These are phyloP conservation scores for Furcifer pardalis DNA, from an alignment of 2,797 vertebrate genomes.

Conservation along the genomic window DNA sequence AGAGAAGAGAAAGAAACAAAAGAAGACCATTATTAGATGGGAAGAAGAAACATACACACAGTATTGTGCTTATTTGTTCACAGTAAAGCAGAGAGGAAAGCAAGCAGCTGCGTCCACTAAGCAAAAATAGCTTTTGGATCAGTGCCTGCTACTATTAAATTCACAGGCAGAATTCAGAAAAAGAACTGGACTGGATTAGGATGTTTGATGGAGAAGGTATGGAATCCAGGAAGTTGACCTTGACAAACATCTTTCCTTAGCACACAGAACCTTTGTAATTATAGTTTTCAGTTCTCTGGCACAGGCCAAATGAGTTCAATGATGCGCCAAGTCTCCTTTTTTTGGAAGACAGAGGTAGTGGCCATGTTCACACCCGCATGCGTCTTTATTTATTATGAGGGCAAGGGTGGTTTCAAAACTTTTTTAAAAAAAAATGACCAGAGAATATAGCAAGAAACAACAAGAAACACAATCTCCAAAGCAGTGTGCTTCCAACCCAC, in stretches of 20 bases:
- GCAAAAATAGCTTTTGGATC: slow-evolving; percentile 37
- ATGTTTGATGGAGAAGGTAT: not conserved
- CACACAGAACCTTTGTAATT: slow-evolving; percentile 6
- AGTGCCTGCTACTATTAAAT: slow-evolving; percentile 16
- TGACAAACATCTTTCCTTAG: slow-evolving; percentile 2
- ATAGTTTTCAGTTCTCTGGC: slow-evolving; percentile 10
- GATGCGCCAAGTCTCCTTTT: not conserved
- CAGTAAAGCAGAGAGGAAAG: slow-evolving; percentile 15
- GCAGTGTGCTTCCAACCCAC: not conserved
- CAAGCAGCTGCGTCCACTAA: slow-evolving; percentile 42
- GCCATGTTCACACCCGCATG: not conserved
- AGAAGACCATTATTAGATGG: slow-evolving; percentile 43
- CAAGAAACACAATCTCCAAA: not conserved
- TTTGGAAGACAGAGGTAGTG: not conserved
- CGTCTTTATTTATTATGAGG: too few species aligned
- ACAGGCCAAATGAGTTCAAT: slow-evolving; percentile 3
- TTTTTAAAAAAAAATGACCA: too few species aligned
- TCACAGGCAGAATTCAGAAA: slow-evolving; percentile 14
- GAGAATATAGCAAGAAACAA: too few species aligned
- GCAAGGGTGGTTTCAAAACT: not conserved
- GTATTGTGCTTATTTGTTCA: slow-evolving; percentile 6
- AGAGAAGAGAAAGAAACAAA: slow-evolving; percentile 44
- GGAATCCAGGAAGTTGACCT: slow-evolving; percentile 28
- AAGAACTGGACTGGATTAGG: slow-evolving; percentile 16
- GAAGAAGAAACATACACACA: slow-evolving; percentile 14